Conservation (phyloP, 2,797 vertebrate genomes). For the Enteromius radiatus region DNA sequence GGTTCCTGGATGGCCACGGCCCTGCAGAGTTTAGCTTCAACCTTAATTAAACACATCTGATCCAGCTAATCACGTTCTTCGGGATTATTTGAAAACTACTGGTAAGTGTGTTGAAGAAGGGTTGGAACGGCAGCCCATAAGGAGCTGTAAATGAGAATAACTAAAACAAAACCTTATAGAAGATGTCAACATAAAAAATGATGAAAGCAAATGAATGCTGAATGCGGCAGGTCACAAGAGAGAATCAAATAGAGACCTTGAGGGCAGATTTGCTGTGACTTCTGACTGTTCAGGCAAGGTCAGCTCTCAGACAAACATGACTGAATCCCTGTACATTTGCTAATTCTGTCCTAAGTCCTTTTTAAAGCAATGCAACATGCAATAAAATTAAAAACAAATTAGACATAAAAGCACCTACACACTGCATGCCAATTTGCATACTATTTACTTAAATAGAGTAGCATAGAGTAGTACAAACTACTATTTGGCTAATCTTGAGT, state of each 20-base stretch:
- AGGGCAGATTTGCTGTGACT: slow-evolving; percentile 8
- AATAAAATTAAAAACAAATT: neutral
- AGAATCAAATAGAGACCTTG: neutral
- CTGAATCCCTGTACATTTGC: neutral
- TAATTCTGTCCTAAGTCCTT: slow-evolving; percentile 1
- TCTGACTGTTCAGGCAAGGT: slow-evolving; percentile 9
- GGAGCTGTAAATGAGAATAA: neutral
- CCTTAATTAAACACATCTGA: neutral
- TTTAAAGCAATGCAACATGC: neutral
- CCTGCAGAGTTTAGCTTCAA: neutral
- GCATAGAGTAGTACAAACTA: neutral
- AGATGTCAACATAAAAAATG: neutral
- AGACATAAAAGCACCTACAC: too few relatives aligned
- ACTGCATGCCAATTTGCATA: neutral
- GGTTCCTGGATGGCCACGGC: neutral
- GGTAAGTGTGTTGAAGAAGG: neutral
- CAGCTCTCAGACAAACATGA: slow-evolving; percentile 1
- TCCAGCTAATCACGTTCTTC: neutral
- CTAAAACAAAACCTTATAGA: neutral
- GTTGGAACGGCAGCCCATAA: neutral
- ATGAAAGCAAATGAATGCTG: neutral
- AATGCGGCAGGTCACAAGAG: neutral
- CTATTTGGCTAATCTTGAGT: neutral
- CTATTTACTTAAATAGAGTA: neutral
- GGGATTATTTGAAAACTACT: neutral